These are phyloP conservation scores for Blennius ocellaris DNA, from an alignment of 2,113 vertebrate genomes.

Conservation along the genomic window DNA sequence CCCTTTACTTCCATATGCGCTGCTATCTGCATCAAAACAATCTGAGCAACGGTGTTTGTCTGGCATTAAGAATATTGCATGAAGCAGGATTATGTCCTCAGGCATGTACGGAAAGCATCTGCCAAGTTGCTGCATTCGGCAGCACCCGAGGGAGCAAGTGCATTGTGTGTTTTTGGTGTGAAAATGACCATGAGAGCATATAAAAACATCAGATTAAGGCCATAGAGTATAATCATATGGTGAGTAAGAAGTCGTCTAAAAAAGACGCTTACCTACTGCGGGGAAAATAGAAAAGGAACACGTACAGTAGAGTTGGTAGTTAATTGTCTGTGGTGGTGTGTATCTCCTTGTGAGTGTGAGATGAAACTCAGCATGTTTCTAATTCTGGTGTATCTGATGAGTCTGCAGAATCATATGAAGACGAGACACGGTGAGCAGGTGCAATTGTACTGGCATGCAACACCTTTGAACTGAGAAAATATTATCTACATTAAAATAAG, in stretches of 20 bases:
- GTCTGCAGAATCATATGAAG: slow-evolving; percentile 36
- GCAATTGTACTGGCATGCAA: not conserved
- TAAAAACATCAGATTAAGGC: not conserved
- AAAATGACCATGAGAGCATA: slow-evolving; percentile 10
- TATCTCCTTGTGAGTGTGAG: slow-evolving; percentile 19
- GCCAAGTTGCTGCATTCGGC: not conserved
- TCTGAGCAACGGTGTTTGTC: slow-evolving; percentile 36
- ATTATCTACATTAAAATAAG: not conserved
- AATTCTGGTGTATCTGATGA: slow-evolving; percentile 45
- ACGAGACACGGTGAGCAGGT: slow-evolving; percentile 9
- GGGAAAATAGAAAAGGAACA: not conserved
- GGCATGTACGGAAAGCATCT: slow-evolving; percentile 25
- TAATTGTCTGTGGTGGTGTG: slow-evolving; percentile 27
- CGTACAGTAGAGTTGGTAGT: not conserved
- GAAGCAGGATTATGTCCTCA: not conserved
- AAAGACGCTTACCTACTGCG: not conserved
- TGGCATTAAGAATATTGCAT: slow-evolving; percentile 29
- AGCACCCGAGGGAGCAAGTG: not conserved
- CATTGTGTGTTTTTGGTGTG: not conserved
- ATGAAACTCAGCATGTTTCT: slow-evolving; percentile 50
- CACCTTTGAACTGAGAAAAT: slow-evolving; percentile 31
- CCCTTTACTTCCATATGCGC: not conserved
- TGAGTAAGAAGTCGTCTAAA: not conserved
- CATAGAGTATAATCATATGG: not conserved
- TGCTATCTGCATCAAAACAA: slow-evolving; percentile 41